Percentiles rank a stretch among this genome's conserved stretches.
phyloP scores from a whole-genome alignment of 2,888 invertebrate genomes.

The Ligdia adustata region DNA sequence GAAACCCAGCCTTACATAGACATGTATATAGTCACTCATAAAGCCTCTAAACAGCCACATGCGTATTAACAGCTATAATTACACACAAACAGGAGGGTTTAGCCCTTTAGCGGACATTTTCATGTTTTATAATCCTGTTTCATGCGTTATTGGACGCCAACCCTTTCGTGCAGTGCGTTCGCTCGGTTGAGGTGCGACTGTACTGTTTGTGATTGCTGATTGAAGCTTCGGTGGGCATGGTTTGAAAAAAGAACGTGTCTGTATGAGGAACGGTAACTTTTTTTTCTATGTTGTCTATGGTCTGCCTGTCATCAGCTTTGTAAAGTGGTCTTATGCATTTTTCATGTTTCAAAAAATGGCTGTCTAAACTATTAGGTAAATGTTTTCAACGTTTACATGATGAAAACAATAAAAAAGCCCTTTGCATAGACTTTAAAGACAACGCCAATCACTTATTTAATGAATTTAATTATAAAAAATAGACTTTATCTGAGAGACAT shows the following conservation, averaged over 20 bases:
- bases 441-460: too few relatives aligned
- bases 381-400: too few relatives aligned
- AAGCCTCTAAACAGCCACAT: constrained; percentile 25
- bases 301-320: too few relatives aligned
- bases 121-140: constrained; percentile 81
- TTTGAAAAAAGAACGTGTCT: constrained; percentile 2
- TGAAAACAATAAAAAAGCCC: too few relatives aligned
- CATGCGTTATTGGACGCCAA: constrained; percentile 78
- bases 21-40: constrained; percentile 6
- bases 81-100: constrained; percentile 60
- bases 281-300: background rate
- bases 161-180: constrained; percentile 62
- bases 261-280: background rate
- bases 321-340: too few relatives aligned
- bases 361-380: too few relatives aligned
- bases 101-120: constrained; percentile 74
- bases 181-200: constrained; percentile 50
- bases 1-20: constrained; percentile 4
- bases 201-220: constrained; percentile 20
- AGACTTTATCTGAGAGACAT: too few relatives aligned
- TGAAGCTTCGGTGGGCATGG: background rate
- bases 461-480: too few relatives aligned
- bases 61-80: constrained; percentile 78
- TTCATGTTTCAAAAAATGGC: too few relatives aligned
- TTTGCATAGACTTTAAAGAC: too few relatives aligned